phyloP scores from a whole-genome alignment of 2,888 invertebrate genomes.

The Petrolisthes manimaculis region DNA sequence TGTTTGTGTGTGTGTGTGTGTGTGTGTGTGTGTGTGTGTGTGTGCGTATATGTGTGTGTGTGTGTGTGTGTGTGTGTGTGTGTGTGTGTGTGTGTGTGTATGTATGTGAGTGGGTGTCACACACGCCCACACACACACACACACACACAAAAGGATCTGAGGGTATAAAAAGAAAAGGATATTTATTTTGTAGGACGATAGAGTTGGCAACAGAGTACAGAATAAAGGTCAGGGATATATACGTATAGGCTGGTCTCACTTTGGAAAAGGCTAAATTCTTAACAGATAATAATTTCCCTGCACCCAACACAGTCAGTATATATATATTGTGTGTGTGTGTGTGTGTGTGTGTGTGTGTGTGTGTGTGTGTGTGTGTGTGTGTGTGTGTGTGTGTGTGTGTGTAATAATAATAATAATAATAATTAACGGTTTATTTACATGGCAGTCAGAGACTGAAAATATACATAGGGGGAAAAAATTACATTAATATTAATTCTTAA shows the following conservation, averaged over 20 bases:
- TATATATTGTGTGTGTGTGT: background rate
- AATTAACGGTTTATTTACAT: background rate
- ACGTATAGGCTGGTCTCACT: too few relatives aligned
- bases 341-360: constrained; percentile 1
- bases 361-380: constrained; percentile 1
- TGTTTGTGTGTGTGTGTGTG: background rate
- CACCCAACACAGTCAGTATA: background rate
- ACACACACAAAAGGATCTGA: too few relatives aligned
- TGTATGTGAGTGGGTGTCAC: background rate
- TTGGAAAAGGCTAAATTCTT: background rate
- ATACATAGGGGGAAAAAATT: background rate
- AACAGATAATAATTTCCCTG: background rate
- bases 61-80: background rate
- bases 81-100: background rate
- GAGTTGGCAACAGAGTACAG: too few relatives aligned
- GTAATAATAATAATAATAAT: background rate
- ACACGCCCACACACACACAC: constrained; percentile 8
- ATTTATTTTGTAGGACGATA: background rate
- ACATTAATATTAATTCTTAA: too few relatives aligned
- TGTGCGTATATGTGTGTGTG: background rate
- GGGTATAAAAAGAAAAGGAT: too few relatives aligned
- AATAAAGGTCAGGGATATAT: too few relatives aligned
- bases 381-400: background rate
- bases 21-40: background rate
- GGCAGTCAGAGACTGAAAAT: background rate